These are phyloP conservation scores for Embidobia sp. DNA, from an alignment of 2,888 invertebrate genomes.

Conservation along the genomic window DNA sequence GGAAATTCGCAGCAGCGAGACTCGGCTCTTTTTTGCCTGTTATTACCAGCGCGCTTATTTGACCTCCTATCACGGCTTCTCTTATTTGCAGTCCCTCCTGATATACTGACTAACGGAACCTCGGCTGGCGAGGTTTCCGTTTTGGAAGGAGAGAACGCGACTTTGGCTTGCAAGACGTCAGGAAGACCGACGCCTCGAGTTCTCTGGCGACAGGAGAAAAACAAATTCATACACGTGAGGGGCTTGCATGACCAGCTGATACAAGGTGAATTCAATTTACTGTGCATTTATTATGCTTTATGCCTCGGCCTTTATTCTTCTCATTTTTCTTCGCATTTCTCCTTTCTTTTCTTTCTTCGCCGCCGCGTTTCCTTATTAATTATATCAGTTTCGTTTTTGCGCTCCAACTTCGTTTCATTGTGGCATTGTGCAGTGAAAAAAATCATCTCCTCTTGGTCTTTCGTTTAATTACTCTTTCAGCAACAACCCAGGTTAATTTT, in stretches of 20 bases:
- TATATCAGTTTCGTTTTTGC: too few relatives aligned
- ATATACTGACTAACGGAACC: slow-evolving; percentile 89
- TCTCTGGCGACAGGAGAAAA: slow-evolving; percentile 80
- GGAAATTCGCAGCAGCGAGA: slow-evolving; percentile 31
- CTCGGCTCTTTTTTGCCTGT: slow-evolving; percentile 5
- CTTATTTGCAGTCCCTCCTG: slow-evolving; percentile 87
- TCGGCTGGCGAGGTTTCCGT: slow-evolving; percentile 88
- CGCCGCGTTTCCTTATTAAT: too few relatives aligned
- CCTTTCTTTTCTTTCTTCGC: too few relatives aligned
- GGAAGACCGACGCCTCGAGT: slow-evolving; percentile 88
- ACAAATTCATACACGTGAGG: slow-evolving; percentile 73
- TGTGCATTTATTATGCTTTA: not conserved
- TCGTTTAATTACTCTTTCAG: too few relatives aligned
- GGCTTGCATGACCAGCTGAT: slow-evolving; percentile 70
- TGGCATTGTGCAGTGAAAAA: too few relatives aligned
- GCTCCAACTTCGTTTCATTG: too few relatives aligned
- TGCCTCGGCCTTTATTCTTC: not conserved
- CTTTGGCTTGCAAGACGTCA: slow-evolving; percentile 87
- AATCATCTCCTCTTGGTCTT: too few relatives aligned
- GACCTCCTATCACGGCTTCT: slow-evolving; percentile 49
- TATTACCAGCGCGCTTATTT: too few relatives aligned
- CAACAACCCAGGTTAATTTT: too few relatives aligned
- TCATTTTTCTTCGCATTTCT: too few relatives aligned
- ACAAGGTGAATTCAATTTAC: slow-evolving; percentile 58
- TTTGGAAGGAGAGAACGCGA: slow-evolving; percentile 88